Conservation (phyloP, 2,888 invertebrate species). For the Trissoscelio sp. region DNA sequence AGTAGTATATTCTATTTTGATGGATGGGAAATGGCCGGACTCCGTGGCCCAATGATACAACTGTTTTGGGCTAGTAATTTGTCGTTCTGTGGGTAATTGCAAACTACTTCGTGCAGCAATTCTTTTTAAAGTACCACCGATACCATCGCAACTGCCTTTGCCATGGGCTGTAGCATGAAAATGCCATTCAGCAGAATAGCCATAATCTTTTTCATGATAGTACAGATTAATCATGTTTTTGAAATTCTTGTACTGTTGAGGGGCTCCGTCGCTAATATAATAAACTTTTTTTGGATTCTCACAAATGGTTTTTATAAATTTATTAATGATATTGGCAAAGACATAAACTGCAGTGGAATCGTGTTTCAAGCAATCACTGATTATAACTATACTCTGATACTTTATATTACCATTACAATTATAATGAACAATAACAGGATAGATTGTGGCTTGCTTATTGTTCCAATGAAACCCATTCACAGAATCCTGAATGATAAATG, state of each 20-base stretch:
- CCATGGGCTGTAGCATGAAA: conserved; percentile 39
- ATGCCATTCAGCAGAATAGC: too few species aligned
- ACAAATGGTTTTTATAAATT: not conserved
- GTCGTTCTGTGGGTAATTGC: conserved; percentile 16
- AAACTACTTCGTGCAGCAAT: conserved; percentile 27
- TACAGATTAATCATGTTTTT: not conserved
- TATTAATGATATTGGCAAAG: conserved; percentile 8
- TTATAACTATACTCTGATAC: conserved; percentile 19
- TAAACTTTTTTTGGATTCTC: not conserved
- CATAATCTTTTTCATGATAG: too few species aligned
- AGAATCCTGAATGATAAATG: not conserved
- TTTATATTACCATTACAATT: not conserved
- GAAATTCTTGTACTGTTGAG: conserved; percentile 38
- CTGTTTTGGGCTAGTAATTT: conserved; percentile 11
- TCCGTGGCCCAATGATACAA: conserved; percentile 12
- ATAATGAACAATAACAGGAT: conserved; percentile 3
- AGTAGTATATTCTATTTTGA: not conserved
- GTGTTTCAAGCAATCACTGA: conserved; percentile 10
- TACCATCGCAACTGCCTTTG: conserved; percentile 38
- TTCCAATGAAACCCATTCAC: conserved; percentile 17
- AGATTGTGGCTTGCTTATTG: conserved; percentile 6
- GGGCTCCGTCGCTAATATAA: conserved; percentile 25
- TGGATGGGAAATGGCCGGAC: not conserved
- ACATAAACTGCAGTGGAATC: conserved; percentile 26
- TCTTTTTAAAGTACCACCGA: conserved; percentile 21